Evolutionary conservation across 2,113 vertebrate species (phyloP), one percentile per base, ranked within the genome.

Genomic region (Poeciliopsis turrubarensis): DNA sequence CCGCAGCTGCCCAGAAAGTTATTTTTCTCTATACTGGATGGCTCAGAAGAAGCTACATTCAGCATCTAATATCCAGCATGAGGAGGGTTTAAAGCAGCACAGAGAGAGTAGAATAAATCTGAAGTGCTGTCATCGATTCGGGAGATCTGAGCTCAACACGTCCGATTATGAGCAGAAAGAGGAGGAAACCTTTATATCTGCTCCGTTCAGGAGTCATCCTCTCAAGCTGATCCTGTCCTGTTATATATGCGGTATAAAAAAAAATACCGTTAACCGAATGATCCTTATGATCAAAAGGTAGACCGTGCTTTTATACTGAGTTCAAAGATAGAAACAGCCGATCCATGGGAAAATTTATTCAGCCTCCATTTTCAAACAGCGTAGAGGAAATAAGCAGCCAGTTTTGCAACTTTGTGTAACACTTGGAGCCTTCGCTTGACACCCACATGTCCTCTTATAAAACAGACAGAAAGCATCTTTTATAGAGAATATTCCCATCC

Each of bases 31-130:
- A 17, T 29, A 39, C 26, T 54, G 62, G 54, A 77, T 64, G 63
- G 12, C 22, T 73, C 32, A 1, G 4, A 72, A 75, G 41, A 57
- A 57, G 26, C 26, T 25, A 19, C 68, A 67, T 73, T 27, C 14
- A 70, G 61, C 22, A 32, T 70, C 65, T 37, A 17, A 26, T 10
- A 57, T 60, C 68, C 64, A 29, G 41, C 2, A 29, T 22, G 19
- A 65, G 47, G 54, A 68, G n/a, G 70, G 27, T 44, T 47, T 39
- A 29, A 60, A 71, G 69, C 54, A 27, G 68, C 27, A 6, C 22
- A 61, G 32, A 5, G 31, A 29, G 29, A 57, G 44, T 37, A 13
- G 9, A n/a, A 6, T 19, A 61, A 10, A 9, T 44, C 12, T 13
- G 29, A 41, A 60, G 44, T 27, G 1, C 15, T 8, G 26, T 26